Percentiles rank a stretch among this genome's conserved stretches.
These are phyloP conservation scores for Panopea generosa DNA, from an alignment of 2,888 invertebrate species.

Conservation along the genomic window DNA sequence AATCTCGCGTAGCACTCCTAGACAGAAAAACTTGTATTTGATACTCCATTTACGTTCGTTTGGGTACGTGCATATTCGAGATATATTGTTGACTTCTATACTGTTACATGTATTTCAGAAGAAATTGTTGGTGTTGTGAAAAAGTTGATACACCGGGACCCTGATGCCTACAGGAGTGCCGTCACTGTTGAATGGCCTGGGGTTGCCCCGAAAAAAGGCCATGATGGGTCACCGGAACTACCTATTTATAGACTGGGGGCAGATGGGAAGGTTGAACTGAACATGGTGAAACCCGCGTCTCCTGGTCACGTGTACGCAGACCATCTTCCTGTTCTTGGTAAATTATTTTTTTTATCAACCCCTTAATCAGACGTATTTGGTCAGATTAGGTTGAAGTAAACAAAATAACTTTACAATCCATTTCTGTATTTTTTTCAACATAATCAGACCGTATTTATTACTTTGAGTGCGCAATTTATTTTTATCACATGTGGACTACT, in stretches of 20 bases:
- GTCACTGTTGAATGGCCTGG: conserved; percentile 53
- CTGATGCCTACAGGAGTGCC: conserved; percentile 39
- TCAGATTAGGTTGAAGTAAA: no score
- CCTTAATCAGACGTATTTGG: no score
- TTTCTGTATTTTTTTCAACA: no score
- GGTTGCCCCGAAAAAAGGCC: background rate
- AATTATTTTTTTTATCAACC: background rate
- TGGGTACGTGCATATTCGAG: no score
- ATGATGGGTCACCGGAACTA: conserved; percentile 14
- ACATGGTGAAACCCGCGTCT: conserved; percentile 44
- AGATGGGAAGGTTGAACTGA: conserved; percentile 55
- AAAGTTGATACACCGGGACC: conserved; percentile 30
- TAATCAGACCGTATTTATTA: no score
- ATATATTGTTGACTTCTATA: no score
- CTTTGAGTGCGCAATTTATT: no score
- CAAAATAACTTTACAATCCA: no score
- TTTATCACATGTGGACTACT: no score
- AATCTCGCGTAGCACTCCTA: no score
- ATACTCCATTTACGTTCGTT: no score
- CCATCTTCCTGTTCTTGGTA: conserved; percentile 63
- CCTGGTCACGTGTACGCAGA: conserved; percentile 53
- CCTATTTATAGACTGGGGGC: conserved; percentile 46
- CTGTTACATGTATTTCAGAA: conserved; percentile 13
- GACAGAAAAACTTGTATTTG: no score
- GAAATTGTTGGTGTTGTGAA: conserved; percentile 31